Conservation (phyloP, 2,888 invertebrate genomes). For the Macrosoma leucophasiata region DNA sequence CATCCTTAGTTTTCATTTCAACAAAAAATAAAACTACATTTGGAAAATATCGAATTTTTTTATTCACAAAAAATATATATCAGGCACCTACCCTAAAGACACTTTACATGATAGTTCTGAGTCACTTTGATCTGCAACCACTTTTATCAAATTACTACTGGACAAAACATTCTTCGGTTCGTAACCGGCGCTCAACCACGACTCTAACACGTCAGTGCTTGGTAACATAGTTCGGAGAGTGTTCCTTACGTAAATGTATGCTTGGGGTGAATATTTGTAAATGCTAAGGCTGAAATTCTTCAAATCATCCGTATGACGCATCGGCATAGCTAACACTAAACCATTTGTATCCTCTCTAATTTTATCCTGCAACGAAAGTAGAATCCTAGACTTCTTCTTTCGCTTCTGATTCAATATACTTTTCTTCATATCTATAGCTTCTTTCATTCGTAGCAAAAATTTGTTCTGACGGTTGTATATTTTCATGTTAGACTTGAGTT, state of each 20-base stretch:
- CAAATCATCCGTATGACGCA: constrained; percentile 60
- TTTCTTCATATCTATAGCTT: constrained; percentile 55
- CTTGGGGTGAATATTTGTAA: constrained; percentile 67
- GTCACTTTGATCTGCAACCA: constrained; percentile 58
- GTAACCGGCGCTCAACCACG: constrained; percentile 55
- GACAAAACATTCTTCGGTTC: constrained; percentile 51
- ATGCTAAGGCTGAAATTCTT: constrained; percentile 65
- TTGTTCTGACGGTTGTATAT: constrained; percentile 53
- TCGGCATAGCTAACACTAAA: constrained; percentile 62
- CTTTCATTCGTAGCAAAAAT: constrained; percentile 45
- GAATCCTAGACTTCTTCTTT: constrained; percentile 61
- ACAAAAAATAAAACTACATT: constrained; percentile 6
- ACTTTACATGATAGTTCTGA: constrained; percentile 59
- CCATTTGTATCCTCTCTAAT: constrained; percentile 62
- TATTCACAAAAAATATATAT: constrained; percentile 32
- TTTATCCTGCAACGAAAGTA: constrained; percentile 61
- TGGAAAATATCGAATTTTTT: constrained; percentile 24
- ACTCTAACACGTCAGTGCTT: constrained; percentile 58
- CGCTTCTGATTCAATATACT: constrained; percentile 53
- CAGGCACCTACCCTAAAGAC: constrained; percentile 41
- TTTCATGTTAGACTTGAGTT: constrained; percentile 53
- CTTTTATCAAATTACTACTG: constrained; percentile 50
- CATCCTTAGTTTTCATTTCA: too few relatives aligned
- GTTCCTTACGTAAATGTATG: constrained; percentile 64
- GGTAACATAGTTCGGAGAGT: constrained; percentile 61